Evolutionary conservation across 2,797 vertebrate genomes (phyloP), one percentile per base, ranked within the genome.

Genomic region (Margarornis squamiger): DNA sequence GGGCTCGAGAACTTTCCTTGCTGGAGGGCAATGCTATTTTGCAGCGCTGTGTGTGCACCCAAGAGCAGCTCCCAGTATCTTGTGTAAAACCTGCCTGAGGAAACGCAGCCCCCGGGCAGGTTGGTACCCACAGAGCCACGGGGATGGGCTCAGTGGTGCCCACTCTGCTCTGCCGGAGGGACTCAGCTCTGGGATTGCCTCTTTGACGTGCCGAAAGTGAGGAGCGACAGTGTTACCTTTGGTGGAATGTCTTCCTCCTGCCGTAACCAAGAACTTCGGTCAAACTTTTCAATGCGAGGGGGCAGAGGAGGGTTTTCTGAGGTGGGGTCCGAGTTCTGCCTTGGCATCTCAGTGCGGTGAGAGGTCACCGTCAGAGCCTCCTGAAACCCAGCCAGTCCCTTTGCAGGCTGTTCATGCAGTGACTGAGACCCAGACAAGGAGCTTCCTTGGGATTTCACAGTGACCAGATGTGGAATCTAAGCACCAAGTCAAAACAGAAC

Each of bases 241-340:
- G 99, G 99, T 88, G 99, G 99, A 98, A 99, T 98, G 97, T 99
- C 99, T 97, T 99, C 99, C 88, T 99, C 99, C 97, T 99, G 99
- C 97, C 99, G 98, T 98, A 99, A 98, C 99, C 99, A 99, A 97
- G 99, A 99, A 97, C 99, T 98, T 97, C 99, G 98, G 97, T 99
- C 99, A 98, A 99, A 98, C 97, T 99, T 99, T 97, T 99, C 99
- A 98, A 98, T 99, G 95, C 98, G 99, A 98, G 97, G 99, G 97
- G 84, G 99, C 96, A 99, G 98, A 92, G 98, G 98, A 89, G 99
- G 99, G 86, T 99, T 99, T 98, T 99, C 99, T 43, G 99, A 99
- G 92, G 99, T 99, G 98, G 99, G 99, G 98, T 99, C 99, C 26
- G 99, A 99, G 98, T 99, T 99, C 98, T 99, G 99, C 96, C 99